A percentile compares a stretch with the other conserved stretches of the same genome.
Conservation (phyloP, 2,797 vertebrate species). For the Microcaecilia unicolor region DNA sequence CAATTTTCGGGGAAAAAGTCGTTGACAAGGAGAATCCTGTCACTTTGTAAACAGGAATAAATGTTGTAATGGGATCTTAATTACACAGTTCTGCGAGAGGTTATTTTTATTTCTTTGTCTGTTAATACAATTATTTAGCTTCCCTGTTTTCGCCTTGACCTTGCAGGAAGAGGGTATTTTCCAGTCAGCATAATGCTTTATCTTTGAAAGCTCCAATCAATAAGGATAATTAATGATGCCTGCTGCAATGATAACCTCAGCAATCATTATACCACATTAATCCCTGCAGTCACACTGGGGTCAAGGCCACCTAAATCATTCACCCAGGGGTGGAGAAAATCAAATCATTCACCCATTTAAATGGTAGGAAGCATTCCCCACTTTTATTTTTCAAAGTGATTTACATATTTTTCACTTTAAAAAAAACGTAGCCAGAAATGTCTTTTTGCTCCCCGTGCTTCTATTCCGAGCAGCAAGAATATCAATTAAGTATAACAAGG, state of each 20-base stretch:
- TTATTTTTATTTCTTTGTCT: constrained; percentile 79
- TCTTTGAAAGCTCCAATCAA: constrained; percentile 98
- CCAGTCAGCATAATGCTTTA: constrained; percentile 99
- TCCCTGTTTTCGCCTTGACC: constrained; percentile 92
- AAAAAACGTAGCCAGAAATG: no score
- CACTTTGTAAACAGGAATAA: constrained; percentile 41
- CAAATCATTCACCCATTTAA: constrained; percentile 92
- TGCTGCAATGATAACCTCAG: constrained; percentile 97
- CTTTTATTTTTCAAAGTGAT: constrained; percentile 36
- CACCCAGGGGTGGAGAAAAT: constrained; percentile 93
- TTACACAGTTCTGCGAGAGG: constrained; percentile 54
- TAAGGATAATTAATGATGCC: constrained; percentile 99
- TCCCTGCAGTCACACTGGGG: constrained; percentile 91
- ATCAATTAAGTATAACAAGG: no score
- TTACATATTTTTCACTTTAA: constrained; percentile 10
- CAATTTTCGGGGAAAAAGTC: constrained; percentile 43
- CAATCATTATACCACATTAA: constrained; percentile 97
- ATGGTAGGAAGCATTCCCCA: constrained; percentile 59
- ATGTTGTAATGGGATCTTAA: constrained; percentile 64
- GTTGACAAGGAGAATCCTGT: constrained; percentile 45
- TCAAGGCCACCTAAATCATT: constrained; percentile 95
- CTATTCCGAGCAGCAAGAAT: no score
- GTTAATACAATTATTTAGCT: constrained; percentile 75
- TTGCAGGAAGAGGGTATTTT: constrained; percentile 90
- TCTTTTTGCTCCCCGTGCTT: no score